These are phyloP conservation scores for Valencia hispanica DNA, from an alignment of 2,797 vertebrate species.

Conservation along the genomic window DNA sequence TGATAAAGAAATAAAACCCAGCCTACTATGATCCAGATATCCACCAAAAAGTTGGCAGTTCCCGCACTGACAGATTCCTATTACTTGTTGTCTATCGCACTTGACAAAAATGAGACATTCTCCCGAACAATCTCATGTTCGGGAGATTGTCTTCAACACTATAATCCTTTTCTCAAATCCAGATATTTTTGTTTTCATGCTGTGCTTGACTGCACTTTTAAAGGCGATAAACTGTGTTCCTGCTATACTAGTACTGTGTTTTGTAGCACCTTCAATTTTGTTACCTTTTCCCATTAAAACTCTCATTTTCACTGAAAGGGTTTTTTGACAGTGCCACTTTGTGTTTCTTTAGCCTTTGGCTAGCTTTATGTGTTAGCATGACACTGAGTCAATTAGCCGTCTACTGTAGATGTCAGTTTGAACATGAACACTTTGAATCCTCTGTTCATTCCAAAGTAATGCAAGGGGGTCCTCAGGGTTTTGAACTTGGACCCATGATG, in stretches of 20 bases:
- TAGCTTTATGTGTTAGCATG: background rate
- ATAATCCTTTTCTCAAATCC: background rate
- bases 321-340: background rate
- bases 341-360: background rate
- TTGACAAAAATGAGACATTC: background rate
- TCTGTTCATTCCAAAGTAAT: too few species aligned
- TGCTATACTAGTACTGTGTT: background rate
- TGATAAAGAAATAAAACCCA: background rate
- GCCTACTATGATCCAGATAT: background rate
- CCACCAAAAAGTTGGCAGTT: background rate
- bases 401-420: too few species aligned
- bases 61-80: too few species aligned
- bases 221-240: background rate
- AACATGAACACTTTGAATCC: too few species aligned
- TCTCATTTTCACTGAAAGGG: background rate
- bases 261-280: background rate
- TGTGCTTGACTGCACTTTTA: background rate
- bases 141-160: background rate
- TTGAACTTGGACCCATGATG: background rate
- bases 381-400: background rate
- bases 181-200: background rate
- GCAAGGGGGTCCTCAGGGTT: too few species aligned
- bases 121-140: too few species aligned
- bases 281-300: background rate
- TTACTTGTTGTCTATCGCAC: background rate